A percentile compares a stretch with the other conserved stretches of the same genome.
These are phyloP conservation scores for Pristis pectinata DNA, from an alignment of 2,797 vertebrate genomes.

Conservation along the genomic window DNA sequence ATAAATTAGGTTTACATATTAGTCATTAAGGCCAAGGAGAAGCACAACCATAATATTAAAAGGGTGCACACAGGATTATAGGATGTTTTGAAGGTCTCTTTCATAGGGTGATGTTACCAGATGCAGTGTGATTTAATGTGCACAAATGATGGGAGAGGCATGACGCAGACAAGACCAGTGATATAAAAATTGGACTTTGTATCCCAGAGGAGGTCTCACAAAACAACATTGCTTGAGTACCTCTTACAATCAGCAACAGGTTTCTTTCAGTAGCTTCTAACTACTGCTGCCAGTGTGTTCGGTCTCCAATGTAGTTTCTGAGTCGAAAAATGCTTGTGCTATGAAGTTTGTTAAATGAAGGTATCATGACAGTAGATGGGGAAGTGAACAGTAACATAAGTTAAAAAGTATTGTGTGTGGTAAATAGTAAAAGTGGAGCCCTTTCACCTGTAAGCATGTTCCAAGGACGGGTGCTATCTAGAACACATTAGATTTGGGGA, in stretches of 20 bases:
- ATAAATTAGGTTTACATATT: background rate
- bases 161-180: background rate
- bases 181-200: background rate
- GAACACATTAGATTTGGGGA: background rate
- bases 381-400: background rate
- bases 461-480: background rate
- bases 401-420: background rate
- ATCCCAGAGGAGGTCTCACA: no score
- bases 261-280: background rate
- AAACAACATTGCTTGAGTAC: background rate
- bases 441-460: background rate
- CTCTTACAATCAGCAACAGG: background rate
- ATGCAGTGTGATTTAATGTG: background rate
- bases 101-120: background rate
- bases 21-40: background rate
- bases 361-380: background rate
- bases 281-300: background rate
- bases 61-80: background rate
- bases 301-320: background rate
- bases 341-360: background rate
- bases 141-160: background rate
- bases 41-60: background rate
- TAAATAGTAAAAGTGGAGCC: background rate
- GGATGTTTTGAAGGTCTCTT: background rate
- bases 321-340: background rate